Base-by-base conservation (phyloP, 2,888 invertebrate species). In the Iselma pallidipennis region DNA sequence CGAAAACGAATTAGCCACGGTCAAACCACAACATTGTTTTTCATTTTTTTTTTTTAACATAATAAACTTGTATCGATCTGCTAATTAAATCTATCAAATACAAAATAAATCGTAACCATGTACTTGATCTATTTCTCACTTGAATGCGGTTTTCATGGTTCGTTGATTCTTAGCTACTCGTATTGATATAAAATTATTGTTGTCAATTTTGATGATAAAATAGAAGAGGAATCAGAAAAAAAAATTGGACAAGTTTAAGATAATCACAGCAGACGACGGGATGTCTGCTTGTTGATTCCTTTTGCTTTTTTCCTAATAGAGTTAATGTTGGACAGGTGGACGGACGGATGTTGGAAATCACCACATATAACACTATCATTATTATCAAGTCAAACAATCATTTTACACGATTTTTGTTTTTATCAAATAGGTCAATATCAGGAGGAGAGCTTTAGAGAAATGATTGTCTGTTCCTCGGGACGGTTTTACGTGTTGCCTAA, bases 91-190 rank as follows among this genome's bases (percentile, higher is more conserved):
- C 16, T n/a, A 19, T 7, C 6, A 25, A 14, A n/a, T 14, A 21
- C 5, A 16, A 31, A 33, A 14, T 5, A 42, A 23, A 50, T 53
- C 33, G 64, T 29, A 67, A 55, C 64, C 67, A 59, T 69, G 69
- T 69, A 67, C 69, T 69, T 69, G 69, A 67, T 67, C 69, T 61
- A 67, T 61, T 68, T 69, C 65, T 68, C 64, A 64, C 51, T 64
- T 60, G 60, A 64, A 60, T 57, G 63, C 57, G 60, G 55, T 60
- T 57, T 57, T 61, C 60, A 64, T 61, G 64, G 64, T 61, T 33
- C 64, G 60, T 45, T 57, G 56, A 53, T 48, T 57, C 57, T 21
- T 2, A 45, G 16, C 45, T 45, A 45, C 45, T 45, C 5, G 45
- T 45, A 21, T 19, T 45, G 45, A 45, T 45, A 45, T 45, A 12